Base-by-base conservation (phyloP, 2,888 invertebrate genomes). In the Capitulum mitella region DNA sequence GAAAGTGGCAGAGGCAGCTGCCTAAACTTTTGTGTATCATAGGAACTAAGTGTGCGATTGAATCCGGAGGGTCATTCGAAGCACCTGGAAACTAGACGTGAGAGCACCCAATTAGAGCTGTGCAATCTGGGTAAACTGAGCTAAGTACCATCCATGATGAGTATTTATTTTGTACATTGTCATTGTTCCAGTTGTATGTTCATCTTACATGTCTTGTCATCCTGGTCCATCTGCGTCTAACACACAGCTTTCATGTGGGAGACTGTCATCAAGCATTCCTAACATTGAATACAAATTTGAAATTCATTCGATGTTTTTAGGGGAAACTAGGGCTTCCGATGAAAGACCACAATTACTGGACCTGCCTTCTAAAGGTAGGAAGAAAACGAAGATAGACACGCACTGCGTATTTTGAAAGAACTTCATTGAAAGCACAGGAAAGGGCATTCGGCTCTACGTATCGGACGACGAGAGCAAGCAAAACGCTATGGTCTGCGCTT, bases 151-250 rank as follows among this genome's bases (percentile, higher is more conserved):
- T 70, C 70, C 70, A 70, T 70, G 70, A 70, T 70, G 70, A 70
- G 70, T 70, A 70, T 70, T 70, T 70, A 70, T 70, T 70, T 70
- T 70, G 70, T 70, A 70, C 70, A 70, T 70, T 70, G 70, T 40
- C 70, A 70, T 70, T 70, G 70, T 70, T 70, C 70, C 70, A 70
- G 70, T 70, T 70, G 70, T 70, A 40, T 70, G 70, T 70, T 70
- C 70, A 70, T 70, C 70, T 37, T 70, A 70, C 40, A 40, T 70
- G 37, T 64, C 64, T 64, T 40, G 37, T 70, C 70, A 70, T 40
- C 70, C 40, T 40, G 70, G 70, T 70, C 70, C 70, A 70, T 70
- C 70, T 70, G 70, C 70, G 22, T 70, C 29, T 70, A 70, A 70
- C 70, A 70, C 40, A 40, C 37, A 14, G 70, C 70, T 40, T 70